Conservation (phyloP, 2,797 vertebrate genomes). For the Mastacembelus armatus region DNA sequence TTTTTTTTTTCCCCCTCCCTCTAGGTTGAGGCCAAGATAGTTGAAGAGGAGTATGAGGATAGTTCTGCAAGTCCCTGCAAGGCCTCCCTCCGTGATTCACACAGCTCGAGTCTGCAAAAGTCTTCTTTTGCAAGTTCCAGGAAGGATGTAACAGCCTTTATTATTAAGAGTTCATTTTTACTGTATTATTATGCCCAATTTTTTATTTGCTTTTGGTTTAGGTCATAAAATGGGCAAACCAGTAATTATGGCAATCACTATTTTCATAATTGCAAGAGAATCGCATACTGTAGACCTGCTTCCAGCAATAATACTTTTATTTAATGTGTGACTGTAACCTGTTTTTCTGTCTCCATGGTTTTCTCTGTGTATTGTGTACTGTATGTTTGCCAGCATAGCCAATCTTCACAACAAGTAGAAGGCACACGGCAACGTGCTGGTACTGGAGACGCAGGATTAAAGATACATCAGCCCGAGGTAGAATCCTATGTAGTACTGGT, state of each 20-base stretch:
- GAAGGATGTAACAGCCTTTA: conserved; percentile 56
- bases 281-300: conserved; percentile 38
- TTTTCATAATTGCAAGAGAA: conserved; percentile 49
- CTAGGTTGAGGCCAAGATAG: conserved; percentile 75
- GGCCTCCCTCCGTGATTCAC: conserved; percentile 40
- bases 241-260: conserved; percentile 63
- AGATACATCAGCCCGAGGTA: conserved; percentile 48
- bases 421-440: conserved; percentile 11
- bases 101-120: conserved; percentile 24
- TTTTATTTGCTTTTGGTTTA: conserved; percentile 52
- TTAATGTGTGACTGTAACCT: conserved; percentile 34
- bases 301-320: conserved; percentile 32
- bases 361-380: conserved; percentile 25
- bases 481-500: conserved; percentile 26
- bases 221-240: conserved; percentile 51
- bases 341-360: conserved; percentile 49
- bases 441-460: conserved; percentile 31
- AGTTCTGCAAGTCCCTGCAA: conserved; percentile 41
- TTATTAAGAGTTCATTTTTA: conserved; percentile 51
- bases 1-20: conserved; percentile 39
- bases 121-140: conserved; percentile 34
- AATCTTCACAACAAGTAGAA: conserved; percentile 42
- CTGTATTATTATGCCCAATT: conserved; percentile 54
- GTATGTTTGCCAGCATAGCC: conserved; percentile 24
- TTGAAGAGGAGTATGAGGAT: conserved; percentile 70